Conservation (phyloP, 2,888 invertebrate species). For the Chloromyia formosa region DNA sequence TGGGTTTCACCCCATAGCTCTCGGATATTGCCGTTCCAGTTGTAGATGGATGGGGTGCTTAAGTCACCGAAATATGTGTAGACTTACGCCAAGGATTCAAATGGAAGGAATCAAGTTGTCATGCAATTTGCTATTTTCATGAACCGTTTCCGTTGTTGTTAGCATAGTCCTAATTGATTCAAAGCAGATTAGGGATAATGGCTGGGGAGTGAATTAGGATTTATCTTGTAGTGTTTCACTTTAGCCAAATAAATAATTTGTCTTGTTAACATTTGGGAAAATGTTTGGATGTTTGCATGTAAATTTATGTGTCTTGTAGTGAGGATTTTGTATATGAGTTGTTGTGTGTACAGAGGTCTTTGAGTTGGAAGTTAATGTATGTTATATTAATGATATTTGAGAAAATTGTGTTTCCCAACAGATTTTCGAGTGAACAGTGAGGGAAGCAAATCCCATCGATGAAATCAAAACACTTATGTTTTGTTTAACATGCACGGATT, state of each 20-base stretch:
- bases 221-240: slow-evolving; percentile 27
- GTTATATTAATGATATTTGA: too few relatives aligned
- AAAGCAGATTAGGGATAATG: slow-evolving; percentile 47
- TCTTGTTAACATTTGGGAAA: slow-evolving; percentile 13
- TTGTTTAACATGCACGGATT: too few relatives aligned
- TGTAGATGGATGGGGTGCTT: slow-evolving; percentile 16
- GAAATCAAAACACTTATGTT: too few relatives aligned
- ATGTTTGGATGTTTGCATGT: neutral
- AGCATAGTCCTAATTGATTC: slow-evolving; percentile 48
- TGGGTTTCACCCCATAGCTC: slow-evolving; percentile 20
- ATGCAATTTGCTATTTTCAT: slow-evolving; percentile 48
- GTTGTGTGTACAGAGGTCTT: too few relatives aligned
- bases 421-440: too few relatives aligned
- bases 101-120: slow-evolving; percentile 46
- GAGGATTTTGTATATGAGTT: too few relatives aligned
- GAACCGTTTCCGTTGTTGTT: slow-evolving; percentile 43
- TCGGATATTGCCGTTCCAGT: neutral
- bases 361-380: too few relatives aligned
- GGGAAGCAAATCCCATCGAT: too few relatives aligned
- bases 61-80: neutral
- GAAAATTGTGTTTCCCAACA: too few relatives aligned
- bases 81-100: neutral
- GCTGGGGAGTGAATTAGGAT: slow-evolving; percentile 44
- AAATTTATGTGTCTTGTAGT: too few relatives aligned
- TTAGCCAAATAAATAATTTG: slow-evolving; percentile 25